These are phyloP conservation scores for Parascotia fuliginaria DNA, from an alignment of 2,888 invertebrate species.

Conservation along the genomic window DNA sequence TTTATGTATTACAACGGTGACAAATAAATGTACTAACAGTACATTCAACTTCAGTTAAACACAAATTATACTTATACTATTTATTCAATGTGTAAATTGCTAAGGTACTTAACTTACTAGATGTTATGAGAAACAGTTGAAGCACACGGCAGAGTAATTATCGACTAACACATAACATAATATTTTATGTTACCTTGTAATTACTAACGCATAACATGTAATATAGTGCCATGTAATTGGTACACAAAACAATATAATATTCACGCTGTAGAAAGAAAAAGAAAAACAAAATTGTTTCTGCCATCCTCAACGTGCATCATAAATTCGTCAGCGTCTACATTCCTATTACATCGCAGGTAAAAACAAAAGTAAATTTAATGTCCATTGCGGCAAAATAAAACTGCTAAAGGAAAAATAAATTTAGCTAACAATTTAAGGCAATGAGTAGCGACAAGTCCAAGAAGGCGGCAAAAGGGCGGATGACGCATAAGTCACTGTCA, in stretches of 20 bases:
- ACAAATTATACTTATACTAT: not conserved
- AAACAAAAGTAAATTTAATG: slow-evolving; percentile 11
- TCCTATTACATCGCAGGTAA: not conserved
- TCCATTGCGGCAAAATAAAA: slow-evolving; percentile 21
- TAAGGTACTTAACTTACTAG: not conserved
- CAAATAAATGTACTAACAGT: not conserved
- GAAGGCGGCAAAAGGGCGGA: slow-evolving; percentile 68
- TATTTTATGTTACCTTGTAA: too few relatives aligned
- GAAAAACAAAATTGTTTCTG: not conserved
- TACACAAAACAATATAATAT: too few relatives aligned
- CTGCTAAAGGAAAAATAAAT: slow-evolving; percentile 46
- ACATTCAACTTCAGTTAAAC: not conserved
- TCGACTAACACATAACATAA: too few relatives aligned
- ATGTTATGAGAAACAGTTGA: too few relatives aligned
- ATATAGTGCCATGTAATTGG: too few relatives aligned
- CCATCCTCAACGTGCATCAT: not conserved
- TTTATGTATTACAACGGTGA: not conserved
- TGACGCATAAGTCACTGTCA: slow-evolving; percentile 81
- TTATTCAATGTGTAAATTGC: not conserved
- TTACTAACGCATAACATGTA: too few relatives aligned
- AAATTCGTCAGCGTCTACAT: not conserved
- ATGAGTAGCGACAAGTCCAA: slow-evolving; percentile 71
- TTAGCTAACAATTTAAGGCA: slow-evolving; percentile 63
- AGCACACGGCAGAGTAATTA: too few relatives aligned
- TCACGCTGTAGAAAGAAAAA: not conserved